Evolutionary conservation across 2,888 invertebrate genomes (phyloP).

Genomic region (Halocaridina rubra): DNA sequence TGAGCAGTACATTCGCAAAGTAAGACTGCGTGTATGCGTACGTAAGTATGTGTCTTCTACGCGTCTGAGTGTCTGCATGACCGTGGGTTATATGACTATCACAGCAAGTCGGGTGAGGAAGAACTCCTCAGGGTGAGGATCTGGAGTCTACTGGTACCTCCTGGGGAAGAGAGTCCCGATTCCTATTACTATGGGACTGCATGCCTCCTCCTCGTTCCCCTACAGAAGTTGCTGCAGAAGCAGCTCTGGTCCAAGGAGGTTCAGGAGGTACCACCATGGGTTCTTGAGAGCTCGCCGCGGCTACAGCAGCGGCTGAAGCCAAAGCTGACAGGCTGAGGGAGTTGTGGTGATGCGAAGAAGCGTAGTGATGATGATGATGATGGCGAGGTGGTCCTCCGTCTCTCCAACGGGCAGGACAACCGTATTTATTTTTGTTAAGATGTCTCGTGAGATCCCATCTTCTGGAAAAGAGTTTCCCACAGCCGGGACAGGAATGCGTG

Average conservation of each 20-base stretch:
- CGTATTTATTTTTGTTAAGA: conserved; percentile 63
- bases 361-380: too few species aligned
- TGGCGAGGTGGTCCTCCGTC: conserved; percentile 30
- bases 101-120: conserved; percentile 40
- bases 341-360: conserved; percentile 50
- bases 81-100: conserved; percentile 50
- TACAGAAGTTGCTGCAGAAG: not conserved
- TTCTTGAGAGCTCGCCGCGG: conserved; percentile 37
- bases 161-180: conserved; percentile 26
- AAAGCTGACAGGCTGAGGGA: conserved; percentile 52
- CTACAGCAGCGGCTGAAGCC: conserved; percentile 47
- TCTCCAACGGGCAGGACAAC: conserved; percentile 60
- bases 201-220: not conserved
- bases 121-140: conserved; percentile 41
- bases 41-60: not conserved
- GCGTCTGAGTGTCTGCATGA: conserved; percentile 43
- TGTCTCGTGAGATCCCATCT: conserved; percentile 63
- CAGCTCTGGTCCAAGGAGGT: conserved; percentile 18
- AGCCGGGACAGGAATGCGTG: conserved; percentile 63
- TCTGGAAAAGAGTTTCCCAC: conserved; percentile 63
- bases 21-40: not conserved
- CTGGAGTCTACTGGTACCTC: conserved; percentile 29
- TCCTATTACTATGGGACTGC: not conserved
- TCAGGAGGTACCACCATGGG: not conserved
- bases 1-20: not conserved